Percentiles rank a stretch among this genome's conserved stretches.
Evolutionary conservation across 1,140 invertebrate genomes (phyloP).

Genomic region (Chlorops oryzae): DNA sequence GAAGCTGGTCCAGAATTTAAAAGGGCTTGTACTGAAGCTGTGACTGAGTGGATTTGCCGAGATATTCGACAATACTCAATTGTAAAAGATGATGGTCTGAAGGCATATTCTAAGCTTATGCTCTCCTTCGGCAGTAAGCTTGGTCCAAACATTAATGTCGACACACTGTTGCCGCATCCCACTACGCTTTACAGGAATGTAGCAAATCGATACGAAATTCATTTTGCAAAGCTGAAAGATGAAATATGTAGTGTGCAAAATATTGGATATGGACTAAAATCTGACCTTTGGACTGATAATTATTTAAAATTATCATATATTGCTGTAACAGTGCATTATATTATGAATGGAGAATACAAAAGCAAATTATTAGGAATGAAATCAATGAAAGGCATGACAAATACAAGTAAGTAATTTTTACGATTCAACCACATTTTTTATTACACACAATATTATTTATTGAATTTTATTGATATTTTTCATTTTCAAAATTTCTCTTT

Average conservation of each 20-base stretch:
- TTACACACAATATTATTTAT: too few relatives aligned
- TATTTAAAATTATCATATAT: constrained; percentile 1
- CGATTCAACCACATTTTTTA: too few relatives aligned
- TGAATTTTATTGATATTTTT: too few relatives aligned
- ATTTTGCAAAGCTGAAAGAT: constrained; percentile 1
- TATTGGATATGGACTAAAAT: background rate
- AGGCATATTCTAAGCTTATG: background rate
- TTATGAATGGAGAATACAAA: constrained; percentile 1
- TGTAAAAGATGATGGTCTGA: constrained; percentile 1
- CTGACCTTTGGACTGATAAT: constrained; percentile 6
- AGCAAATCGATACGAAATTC: background rate
- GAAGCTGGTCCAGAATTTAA: too few relatives aligned
- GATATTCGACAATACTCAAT: constrained; percentile 2
- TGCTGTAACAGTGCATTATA: constrained; percentile 2
- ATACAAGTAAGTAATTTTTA: constrained; percentile 3
- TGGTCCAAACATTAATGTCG: background rate
- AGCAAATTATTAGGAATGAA: background rate
- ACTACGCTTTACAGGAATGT: background rate
- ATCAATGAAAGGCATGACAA: constrained; percentile 4
- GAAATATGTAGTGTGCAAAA: background rate
- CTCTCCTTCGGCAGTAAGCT: background rate
- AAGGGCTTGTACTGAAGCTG: too few relatives aligned
- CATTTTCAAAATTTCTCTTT: too few relatives aligned
- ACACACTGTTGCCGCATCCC: constrained; percentile 1
- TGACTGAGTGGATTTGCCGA: background rate